Conservation (phyloP, 2,888 invertebrate species). For the Ichneumoninae sp. region DNA sequence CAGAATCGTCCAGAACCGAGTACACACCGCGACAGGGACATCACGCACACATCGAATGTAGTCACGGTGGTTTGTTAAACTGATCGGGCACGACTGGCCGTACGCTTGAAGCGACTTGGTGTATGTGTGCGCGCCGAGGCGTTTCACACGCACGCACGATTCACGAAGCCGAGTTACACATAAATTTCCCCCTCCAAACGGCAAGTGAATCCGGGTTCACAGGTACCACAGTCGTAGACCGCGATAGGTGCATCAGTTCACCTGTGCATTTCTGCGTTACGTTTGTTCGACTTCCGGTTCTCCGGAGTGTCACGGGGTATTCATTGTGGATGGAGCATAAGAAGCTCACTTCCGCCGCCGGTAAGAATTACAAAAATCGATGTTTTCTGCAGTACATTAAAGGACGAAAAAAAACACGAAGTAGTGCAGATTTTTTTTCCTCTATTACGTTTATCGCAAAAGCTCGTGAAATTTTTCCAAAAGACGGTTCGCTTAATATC, state of each 20-base stretch:
- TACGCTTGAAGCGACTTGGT: constrained; percentile 25
- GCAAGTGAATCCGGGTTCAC: constrained; percentile 44
- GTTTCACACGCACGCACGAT: background rate
- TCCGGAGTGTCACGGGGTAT: background rate
- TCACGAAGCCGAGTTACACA: background rate
- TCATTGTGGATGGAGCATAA: constrained; percentile 6
- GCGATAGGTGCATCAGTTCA: constrained; percentile 18
- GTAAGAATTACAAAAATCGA: constrained; percentile 3
- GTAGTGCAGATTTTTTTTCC: background rate
- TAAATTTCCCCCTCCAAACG: constrained; percentile 6
- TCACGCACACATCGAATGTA: constrained; percentile 44
- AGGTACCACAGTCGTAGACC: background rate
- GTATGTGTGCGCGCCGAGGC: constrained; percentile 17
- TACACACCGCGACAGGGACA: constrained; percentile 53
- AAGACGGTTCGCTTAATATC: constrained; percentile 31
- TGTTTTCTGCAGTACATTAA: background rate
- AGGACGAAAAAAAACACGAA: background rate
- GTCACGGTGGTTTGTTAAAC: constrained; percentile 56
- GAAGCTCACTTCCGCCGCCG: background rate
- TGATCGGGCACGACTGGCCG: constrained; percentile 34
- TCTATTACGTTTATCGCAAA: constrained; percentile 44
- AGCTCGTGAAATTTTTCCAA: constrained; percentile 31
- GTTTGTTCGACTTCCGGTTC: background rate
- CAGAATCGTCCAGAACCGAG: constrained; percentile 33
- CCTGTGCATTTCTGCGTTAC: constrained; percentile 11